phyloP scores from a whole-genome alignment of 1,140 invertebrate species.

The Drosophila nebulosa region DNA sequence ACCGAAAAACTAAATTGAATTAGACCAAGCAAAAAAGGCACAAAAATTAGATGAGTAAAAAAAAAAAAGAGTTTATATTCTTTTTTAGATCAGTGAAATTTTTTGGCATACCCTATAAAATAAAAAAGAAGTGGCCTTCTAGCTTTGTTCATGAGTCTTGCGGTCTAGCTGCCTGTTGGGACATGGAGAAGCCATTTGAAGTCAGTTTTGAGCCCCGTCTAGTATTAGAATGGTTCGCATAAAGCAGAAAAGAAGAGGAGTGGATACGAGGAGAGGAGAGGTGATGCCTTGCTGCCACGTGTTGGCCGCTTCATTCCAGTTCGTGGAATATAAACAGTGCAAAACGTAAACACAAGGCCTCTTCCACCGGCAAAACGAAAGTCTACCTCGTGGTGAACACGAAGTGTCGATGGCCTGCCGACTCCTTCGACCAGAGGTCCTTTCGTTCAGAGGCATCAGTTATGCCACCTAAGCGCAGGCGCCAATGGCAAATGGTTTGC shows the following conservation, averaged over 20 bases:
- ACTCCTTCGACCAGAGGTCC: background rate
- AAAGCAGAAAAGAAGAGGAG: too few relatives aligned
- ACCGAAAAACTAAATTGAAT: background rate
- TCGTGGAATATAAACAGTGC: slow-evolving; percentile 59
- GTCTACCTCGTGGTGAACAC: slow-evolving; percentile 42
- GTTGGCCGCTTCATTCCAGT: slow-evolving; percentile 1
- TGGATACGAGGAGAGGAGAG: too few relatives aligned
- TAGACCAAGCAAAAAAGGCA: slow-evolving; percentile 39
- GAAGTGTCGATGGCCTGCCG: background rate
- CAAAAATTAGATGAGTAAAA: too few relatives aligned
- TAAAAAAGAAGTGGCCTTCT: too few relatives aligned
- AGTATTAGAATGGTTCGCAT: too few relatives aligned
- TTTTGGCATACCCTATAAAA: too few relatives aligned
- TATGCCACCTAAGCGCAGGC: slow-evolving; percentile 40
- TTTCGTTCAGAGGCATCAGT: background rate
- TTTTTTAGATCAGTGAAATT: too few relatives aligned
- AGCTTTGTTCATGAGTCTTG: too few relatives aligned
- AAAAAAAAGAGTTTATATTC: too few relatives aligned
- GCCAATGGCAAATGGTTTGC: slow-evolving; percentile 53
- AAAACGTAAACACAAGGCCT: slow-evolving; percentile 64
- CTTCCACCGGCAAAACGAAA: slow-evolving; percentile 18
- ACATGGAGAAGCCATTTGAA: too few relatives aligned
- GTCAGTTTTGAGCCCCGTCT: too few relatives aligned
- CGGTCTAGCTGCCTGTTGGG: too few relatives aligned
- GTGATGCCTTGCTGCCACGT: background rate